Conservation (phyloP, 2,797 vertebrate genomes). For the Staurois parvus region DNA sequence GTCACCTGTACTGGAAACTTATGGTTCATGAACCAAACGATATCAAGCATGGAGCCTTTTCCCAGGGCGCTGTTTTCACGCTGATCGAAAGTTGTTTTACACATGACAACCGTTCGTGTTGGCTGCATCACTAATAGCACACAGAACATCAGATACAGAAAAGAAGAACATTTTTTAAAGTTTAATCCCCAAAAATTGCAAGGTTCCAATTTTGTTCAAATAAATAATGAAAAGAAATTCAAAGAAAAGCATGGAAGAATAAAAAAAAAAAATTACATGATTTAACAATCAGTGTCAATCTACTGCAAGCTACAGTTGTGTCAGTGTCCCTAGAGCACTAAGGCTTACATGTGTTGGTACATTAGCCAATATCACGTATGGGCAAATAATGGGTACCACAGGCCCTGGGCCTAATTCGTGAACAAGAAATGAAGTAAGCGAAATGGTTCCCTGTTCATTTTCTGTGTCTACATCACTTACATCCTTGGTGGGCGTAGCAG, state of each 20-base stretch:
- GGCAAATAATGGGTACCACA: background rate
- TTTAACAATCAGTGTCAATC: background rate
- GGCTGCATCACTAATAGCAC: slow-evolving; percentile 99
- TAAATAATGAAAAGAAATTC: slow-evolving; percentile 48
- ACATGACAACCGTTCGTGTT: slow-evolving; percentile 99
- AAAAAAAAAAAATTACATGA: slow-evolving; percentile 74
- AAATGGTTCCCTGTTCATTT: too few species aligned
- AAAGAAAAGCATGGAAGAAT: slow-evolving; percentile 69
- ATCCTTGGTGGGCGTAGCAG: too few species aligned
- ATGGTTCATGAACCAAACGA: slow-evolving; percentile 99
- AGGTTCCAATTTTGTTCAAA: slow-evolving; percentile 84
- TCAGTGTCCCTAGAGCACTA: too few species aligned
- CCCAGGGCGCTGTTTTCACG: slow-evolving; percentile 94
- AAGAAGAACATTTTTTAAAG: slow-evolving; percentile 99
- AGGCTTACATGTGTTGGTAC: slow-evolving; percentile 1
- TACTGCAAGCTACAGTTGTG: background rate
- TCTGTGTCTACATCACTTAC: too few species aligned
- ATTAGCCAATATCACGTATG: slow-evolving; percentile 45
- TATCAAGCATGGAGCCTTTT: slow-evolving; percentile 98
- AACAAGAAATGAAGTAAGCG: too few species aligned
- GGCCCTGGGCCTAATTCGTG: background rate
- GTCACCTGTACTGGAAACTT: slow-evolving; percentile 99
- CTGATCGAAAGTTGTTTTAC: slow-evolving; percentile 99
- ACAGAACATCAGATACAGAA: slow-evolving; percentile 99
- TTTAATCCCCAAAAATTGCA: slow-evolving; percentile 88